Evolutionary conservation across 2,113 vertebrate genomes (phyloP).

Genomic region (Pterophyllum scalare): DNA sequence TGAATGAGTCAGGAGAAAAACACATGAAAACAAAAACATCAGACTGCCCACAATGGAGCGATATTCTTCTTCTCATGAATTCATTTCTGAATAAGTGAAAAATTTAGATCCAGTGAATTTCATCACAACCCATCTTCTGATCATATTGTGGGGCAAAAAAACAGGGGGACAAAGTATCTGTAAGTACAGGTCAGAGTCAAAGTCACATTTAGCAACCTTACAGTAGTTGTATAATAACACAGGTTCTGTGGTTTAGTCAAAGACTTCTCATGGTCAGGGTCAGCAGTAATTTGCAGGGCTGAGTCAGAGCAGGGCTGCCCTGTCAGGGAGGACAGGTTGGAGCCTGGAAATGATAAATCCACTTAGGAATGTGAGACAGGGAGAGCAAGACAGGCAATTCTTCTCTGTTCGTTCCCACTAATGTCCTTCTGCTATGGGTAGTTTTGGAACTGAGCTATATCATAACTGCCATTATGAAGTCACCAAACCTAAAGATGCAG

Average conservation of each 20-base stretch:
- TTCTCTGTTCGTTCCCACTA: conserved; percentile 45
- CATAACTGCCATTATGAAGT: neutral
- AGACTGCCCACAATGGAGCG: neutral
- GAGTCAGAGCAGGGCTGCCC: conserved; percentile 50
- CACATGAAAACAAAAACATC: conserved; percentile 28
- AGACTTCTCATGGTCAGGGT: conserved; percentile 56
- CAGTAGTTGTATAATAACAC: neutral
- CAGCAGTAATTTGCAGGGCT: conserved; percentile 58
- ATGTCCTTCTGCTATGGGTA: conserved; percentile 16
- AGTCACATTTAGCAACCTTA: conserved; percentile 1
- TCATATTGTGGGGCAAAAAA: neutral
- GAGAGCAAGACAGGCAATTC: conserved; percentile 25
- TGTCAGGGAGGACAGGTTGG: conserved; percentile 58
- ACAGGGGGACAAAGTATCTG: neutral
- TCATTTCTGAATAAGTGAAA: neutral
- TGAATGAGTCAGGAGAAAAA: conserved; percentile 34
- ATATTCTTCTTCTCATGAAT: neutral
- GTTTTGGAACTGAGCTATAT: conserved; percentile 5
- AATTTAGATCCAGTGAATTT: neutral
- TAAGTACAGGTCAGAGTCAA: conserved; percentile 27
- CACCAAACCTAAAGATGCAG: neutral
- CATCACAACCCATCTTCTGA: neutral
- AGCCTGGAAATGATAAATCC: conserved; percentile 74
- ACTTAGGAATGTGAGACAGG: conserved; percentile 50
- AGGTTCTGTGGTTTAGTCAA: conserved; percentile 38